Percentiles rank a stretch among this genome's conserved stretches.
phyloP scores from a whole-genome alignment of 2,113 vertebrate species.

The Chaenocephalus aceratus region DNA sequence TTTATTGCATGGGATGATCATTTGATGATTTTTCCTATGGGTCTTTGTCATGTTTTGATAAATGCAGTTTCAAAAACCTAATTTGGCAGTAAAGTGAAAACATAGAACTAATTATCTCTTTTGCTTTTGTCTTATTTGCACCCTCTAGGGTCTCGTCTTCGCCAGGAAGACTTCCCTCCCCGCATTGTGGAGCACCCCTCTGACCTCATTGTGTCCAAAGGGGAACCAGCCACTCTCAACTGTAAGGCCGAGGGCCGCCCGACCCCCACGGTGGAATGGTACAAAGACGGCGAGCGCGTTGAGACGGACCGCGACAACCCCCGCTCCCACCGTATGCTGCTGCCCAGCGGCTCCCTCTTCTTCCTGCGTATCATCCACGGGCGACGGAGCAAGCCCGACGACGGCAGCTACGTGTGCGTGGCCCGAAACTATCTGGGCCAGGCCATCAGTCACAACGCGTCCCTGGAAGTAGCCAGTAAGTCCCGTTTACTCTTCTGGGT shows the following conservation, averaged over 20 bases:
- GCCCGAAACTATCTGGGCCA: constrained; percentile 97
- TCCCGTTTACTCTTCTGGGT: constrained; percentile 42
- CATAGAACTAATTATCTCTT: neutral
- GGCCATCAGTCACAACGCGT: constrained; percentile 95
- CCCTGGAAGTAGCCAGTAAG: constrained; percentile 98
- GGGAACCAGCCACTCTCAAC: constrained; percentile 82
- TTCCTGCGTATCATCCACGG: constrained; percentile 95
- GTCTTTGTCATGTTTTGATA: constrained; percentile 9
- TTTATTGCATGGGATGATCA: constrained; percentile 32
- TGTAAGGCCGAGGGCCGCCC: constrained; percentile 83
- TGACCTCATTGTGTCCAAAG: constrained; percentile 83
- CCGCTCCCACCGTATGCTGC: constrained; percentile 82
- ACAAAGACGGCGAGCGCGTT: constrained; percentile 81
- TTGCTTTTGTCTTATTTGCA: neutral
- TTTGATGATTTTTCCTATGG: constrained; percentile 21
- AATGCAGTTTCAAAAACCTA: neutral
- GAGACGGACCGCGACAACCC: constrained; percentile 81
- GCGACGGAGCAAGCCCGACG: constrained; percentile 92
- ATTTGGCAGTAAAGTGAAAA: neutral
- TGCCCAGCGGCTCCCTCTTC: constrained; percentile 92
- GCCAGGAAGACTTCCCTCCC: constrained; percentile 83
- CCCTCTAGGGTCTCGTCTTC: constrained; percentile 81
- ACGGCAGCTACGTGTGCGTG: constrained; percentile 94
- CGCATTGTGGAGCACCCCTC: constrained; percentile 84
- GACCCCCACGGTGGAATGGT: constrained; percentile 81